These are phyloP conservation scores for Halichoerus grypus DNA, from an alignment of 2,113 vertebrate species.

Conservation along the genomic window DNA sequence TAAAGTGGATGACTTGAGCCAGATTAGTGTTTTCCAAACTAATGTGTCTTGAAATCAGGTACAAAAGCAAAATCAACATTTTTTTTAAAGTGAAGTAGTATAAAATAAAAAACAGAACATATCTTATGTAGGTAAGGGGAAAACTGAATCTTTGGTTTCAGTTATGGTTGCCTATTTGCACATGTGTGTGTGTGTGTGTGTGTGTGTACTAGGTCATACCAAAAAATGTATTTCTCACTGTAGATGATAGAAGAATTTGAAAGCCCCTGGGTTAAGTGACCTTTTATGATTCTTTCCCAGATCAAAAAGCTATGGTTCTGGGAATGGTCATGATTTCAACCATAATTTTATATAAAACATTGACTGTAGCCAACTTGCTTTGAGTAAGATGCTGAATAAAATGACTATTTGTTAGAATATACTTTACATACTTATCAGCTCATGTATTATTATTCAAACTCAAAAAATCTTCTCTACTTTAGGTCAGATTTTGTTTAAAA, in stretches of 20 bases:
- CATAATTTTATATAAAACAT: slow-evolving; percentile 20
- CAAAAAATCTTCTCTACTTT: background rate
- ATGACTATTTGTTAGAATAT: background rate
- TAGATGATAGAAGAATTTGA: background rate
- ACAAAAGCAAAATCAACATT: background rate
- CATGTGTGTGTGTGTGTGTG: background rate
- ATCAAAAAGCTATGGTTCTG: slow-evolving; percentile 16
- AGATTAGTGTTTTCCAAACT: background rate
- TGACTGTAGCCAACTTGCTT: background rate
- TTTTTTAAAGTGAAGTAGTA: background rate
- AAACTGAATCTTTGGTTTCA: background rate
- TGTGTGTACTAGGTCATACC: background rate
- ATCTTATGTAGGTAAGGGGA: background rate
- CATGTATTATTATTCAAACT: slow-evolving; percentile 45
- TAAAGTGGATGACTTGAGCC: background rate
- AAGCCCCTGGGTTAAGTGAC: background rate
- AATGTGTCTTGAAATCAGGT: background rate
- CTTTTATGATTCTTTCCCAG: background rate
- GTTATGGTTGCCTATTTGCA: background rate
- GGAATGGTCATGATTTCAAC: slow-evolving; percentile 11
- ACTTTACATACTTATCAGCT: slow-evolving; percentile 27
- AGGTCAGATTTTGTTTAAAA: slow-evolving; percentile 9
- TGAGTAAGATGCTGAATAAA: slow-evolving; percentile 3
- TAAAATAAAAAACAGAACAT: background rate
- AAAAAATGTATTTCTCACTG: background rate